Percentiles rank a stretch among this genome's conserved stretches.
Conservation (phyloP, 2,797 vertebrate species). For the Steatocranus sp. region DNA sequence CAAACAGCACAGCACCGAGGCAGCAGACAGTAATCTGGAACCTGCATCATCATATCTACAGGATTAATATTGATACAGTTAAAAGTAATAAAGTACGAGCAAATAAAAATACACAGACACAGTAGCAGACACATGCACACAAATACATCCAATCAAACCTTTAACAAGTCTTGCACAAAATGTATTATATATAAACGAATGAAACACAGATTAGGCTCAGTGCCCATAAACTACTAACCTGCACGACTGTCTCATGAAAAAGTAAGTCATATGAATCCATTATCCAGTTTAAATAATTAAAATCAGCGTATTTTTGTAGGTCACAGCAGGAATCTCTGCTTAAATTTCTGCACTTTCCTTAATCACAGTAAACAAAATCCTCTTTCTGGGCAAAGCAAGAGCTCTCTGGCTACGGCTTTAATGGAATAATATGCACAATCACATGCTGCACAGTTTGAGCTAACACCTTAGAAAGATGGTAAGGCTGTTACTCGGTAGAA, state of each 20-base stretch:
- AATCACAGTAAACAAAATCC: constrained; percentile 48
- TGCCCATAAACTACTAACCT: not conserved
- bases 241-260: constrained; percentile 46
- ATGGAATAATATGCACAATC: constrained; percentile 39
- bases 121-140: not conserved
- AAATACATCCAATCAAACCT: not conserved
- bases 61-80: not conserved
- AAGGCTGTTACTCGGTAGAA: not conserved
- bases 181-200: not conserved
- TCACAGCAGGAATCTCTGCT: constrained; percentile 33
- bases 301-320: constrained; percentile 42
- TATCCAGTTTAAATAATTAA: constrained; percentile 47
- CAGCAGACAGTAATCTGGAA: not conserved
- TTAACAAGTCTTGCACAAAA: not conserved
- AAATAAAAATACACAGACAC: not conserved
- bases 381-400: constrained; percentile 21
- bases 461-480: constrained; percentile 3
- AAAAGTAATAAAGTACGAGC: not conserved
- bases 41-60: not conserved
- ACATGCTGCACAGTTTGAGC: constrained; percentile 32
- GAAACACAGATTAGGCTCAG: not conserved
- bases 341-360: constrained; percentile 33
- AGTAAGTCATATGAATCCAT: constrained; percentile 32
- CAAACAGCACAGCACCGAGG: not conserved
- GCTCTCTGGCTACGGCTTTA: constrained; percentile 10